A percentile compares a stretch with the other conserved stretches of the same genome.
phyloP scores from a whole-genome alignment of 2,113 vertebrate genomes.

The Bostrychus sinensis region DNA sequence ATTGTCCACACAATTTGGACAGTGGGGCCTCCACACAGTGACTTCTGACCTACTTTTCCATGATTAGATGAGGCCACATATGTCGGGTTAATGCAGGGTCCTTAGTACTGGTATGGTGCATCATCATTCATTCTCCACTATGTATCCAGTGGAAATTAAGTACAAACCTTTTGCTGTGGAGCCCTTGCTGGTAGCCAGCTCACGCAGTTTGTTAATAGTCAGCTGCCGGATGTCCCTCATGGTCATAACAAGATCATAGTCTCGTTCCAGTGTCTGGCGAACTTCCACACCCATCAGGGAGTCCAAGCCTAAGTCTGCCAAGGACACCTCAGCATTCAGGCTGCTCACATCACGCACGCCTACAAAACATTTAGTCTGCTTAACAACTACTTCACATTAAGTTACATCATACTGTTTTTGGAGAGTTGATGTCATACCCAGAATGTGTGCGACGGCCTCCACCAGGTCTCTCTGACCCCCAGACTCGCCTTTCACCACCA shows the following conservation, averaged over 20 bases:
- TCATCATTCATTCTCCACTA: too few relatives aligned
- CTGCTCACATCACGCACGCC: conserved; percentile 87
- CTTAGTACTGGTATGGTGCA: too few relatives aligned
- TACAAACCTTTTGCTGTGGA: conserved; percentile 70
- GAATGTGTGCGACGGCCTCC: conserved; percentile 89
- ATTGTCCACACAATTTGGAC: too few relatives aligned
- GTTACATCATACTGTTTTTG: neutral
- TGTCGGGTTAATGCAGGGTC: too few relatives aligned
- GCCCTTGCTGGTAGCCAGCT: conserved; percentile 77
- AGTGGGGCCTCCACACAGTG: too few relatives aligned
- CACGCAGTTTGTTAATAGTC: conserved; percentile 87
- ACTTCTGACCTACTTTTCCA: too few relatives aligned
- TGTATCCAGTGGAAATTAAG: neutral
- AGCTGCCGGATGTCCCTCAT: conserved; percentile 92
- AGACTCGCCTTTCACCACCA: conserved; percentile 62
- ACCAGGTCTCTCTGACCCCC: conserved; percentile 81
- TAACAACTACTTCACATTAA: neutral
- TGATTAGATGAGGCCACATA: too few relatives aligned
- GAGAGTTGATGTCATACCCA: conserved; percentile 78
- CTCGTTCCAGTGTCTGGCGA: conserved; percentile 90
- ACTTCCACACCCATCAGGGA: conserved; percentile 98
- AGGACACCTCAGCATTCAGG: conserved; percentile 84
- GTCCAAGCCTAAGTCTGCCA: conserved; percentile 94
- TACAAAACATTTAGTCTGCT: conserved; percentile 43
- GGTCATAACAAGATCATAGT: conserved; percentile 88